Conservation (phyloP, 2,888 invertebrate species). For the Nomada ruficornis region DNA sequence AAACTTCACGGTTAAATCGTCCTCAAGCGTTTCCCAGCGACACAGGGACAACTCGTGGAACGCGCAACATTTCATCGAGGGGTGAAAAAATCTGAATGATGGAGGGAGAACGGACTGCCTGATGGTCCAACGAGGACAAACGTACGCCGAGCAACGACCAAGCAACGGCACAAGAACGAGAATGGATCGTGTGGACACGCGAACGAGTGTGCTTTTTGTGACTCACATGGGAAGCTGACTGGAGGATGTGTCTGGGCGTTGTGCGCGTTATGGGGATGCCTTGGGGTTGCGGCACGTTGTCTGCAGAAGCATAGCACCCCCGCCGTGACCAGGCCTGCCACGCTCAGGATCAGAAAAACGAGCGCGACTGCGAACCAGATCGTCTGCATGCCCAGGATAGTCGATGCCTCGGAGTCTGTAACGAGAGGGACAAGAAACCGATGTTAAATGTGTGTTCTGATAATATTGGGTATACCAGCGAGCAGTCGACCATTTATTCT, state of each 20-base stretch:
- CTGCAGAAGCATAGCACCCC: constrained; percentile 92
- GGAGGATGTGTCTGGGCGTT: constrained; percentile 82
- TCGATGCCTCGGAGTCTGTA: constrained; percentile 87
- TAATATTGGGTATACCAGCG: background rate
- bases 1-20: background rate
- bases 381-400: constrained; percentile 90
- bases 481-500: background rate
- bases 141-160: constrained; percentile 41
- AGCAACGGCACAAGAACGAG: constrained; percentile 41
- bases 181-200: constrained; percentile 45
- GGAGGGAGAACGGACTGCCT: constrained; percentile 33
- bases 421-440: constrained; percentile 32
- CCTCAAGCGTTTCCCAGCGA: background rate
- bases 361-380: constrained; percentile 91
- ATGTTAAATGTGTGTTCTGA: background rate
- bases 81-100: background rate
- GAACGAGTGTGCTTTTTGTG: constrained; percentile 60
- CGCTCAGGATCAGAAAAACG: constrained; percentile 89
- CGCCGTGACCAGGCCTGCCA: constrained; percentile 89
- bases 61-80: background rate
- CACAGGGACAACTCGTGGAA: background rate
- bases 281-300: constrained; percentile 85
- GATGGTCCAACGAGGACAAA: constrained; percentile 27
- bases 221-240: constrained; percentile 83
- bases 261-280: constrained; percentile 82